A percentile compares a stretch with the other conserved stretches of the same genome.
These are phyloP conservation scores for Grallaria varia DNA, from an alignment of 2,113 vertebrate genomes.

Conservation along the genomic window DNA sequence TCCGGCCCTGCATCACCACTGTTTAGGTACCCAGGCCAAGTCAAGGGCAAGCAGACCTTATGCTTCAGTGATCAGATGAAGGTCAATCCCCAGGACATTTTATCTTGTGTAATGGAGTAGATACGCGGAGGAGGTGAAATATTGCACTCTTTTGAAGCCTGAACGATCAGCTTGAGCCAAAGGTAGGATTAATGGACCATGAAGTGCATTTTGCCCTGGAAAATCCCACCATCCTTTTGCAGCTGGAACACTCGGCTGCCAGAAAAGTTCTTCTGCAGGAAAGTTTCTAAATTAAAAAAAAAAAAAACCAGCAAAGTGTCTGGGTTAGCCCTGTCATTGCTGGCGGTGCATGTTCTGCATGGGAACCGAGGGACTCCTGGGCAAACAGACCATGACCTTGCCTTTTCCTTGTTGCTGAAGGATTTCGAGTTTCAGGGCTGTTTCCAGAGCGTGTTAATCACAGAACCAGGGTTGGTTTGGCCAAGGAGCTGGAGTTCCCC, in stretches of 20 bases:
- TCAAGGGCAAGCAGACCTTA: background rate
- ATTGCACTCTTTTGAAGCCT: slow-evolving; percentile 7
- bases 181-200: slow-evolving; percentile 21
- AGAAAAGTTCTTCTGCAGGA: background rate
- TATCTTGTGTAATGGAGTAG: slow-evolving; percentile 26
- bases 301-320: background rate
- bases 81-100: background rate
- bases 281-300: background rate
- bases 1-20: background rate
- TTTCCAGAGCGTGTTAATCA: background rate
- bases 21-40: background rate
- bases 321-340: background rate
- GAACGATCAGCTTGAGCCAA: background rate
- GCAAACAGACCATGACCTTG: background rate
- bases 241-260: background rate
- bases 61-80: slow-evolving; percentile 11
- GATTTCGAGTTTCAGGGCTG: background rate
- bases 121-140: background rate
- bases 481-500: background rate
- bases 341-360: background rate
- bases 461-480: background rate
- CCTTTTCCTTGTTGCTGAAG: background rate
- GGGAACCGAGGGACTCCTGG: background rate
- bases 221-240: slow-evolving; percentile 19
- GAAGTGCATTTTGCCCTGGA: slow-evolving; percentile 36